Conservation (phyloP, 2,113 vertebrate genomes). For the Alethe diademata region DNA sequence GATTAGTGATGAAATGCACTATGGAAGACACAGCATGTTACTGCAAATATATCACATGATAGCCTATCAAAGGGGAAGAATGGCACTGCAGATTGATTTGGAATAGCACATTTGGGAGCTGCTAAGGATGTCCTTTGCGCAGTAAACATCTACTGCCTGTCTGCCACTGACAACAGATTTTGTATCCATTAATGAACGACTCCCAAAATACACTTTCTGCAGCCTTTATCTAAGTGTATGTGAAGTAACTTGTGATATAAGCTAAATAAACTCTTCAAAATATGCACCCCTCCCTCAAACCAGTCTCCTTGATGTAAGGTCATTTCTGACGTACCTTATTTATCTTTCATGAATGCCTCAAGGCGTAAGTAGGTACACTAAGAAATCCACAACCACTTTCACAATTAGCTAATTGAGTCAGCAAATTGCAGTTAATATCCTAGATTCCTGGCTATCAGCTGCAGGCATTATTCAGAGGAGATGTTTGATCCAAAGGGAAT, state of each 20-base stretch:
- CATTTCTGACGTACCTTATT: not conserved
- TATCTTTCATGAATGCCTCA: constrained; percentile 12
- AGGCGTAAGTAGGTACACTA: not conserved
- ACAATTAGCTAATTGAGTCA: constrained; percentile 9
- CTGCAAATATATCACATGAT: not conserved
- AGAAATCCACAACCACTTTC: constrained; percentile 2
- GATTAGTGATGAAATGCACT: not conserved
- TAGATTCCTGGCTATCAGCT: not conserved
- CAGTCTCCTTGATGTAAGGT: not conserved
- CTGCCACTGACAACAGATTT: not conserved
- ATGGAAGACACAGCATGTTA: rapidly evolving
- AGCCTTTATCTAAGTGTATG: not conserved
- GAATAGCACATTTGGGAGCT: not conserved
- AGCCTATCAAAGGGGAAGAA: not conserved
- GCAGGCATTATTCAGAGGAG: not conserved
- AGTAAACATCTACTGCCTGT: not conserved
- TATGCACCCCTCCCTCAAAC: not conserved
- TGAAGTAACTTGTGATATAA: not conserved
- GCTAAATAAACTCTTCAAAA: not conserved
- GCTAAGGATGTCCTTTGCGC: not conserved
- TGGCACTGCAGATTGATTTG: not conserved
- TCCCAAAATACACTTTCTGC: not conserved
- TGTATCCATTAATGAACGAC: not conserved
- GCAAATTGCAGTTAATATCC: not conserved
- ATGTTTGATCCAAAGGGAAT: not conserved